Percentiles rank a stretch among this genome's conserved stretches.
phyloP scores from a whole-genome alignment of 2,113 vertebrate genomes.

The Donacobius atricapilla region DNA sequence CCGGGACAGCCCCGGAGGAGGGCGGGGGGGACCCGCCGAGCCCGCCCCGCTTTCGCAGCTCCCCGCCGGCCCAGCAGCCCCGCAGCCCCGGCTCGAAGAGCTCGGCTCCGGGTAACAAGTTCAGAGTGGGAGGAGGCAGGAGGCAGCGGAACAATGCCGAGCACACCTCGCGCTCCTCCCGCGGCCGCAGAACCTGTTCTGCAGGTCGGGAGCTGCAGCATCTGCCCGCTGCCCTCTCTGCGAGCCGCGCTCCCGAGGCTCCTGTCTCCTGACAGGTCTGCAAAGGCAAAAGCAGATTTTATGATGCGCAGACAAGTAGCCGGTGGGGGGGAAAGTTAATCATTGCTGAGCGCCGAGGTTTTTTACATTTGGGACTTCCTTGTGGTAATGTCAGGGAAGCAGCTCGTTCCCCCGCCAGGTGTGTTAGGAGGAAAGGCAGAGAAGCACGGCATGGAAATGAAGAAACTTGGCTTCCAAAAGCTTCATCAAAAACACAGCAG shows the following conservation, averaged over 20 bases:
- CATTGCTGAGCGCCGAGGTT: neutral
- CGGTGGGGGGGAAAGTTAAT: constrained; percentile 55
- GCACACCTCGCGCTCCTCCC: neutral
- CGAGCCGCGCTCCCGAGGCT: neutral
- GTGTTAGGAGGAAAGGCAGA: neutral
- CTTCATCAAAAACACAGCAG: neutral
- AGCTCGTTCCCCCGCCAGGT: neutral
- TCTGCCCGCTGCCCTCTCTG: neutral
- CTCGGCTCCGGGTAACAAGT: constrained; percentile 72
- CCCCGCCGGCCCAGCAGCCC: constrained; percentile 18
- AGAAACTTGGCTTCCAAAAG: neutral
- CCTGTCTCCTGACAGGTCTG: neutral
- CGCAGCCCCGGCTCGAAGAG: constrained; percentile 51
- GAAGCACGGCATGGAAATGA: neutral
- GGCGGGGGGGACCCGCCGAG: neutral
- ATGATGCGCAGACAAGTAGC: neutral
- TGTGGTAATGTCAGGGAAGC: neutral
- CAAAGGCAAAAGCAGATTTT: neutral
- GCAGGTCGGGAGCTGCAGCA: constrained; percentile 56
- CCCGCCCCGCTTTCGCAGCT: constrained; percentile 17
- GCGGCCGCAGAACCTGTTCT: constrained; percentile 68
- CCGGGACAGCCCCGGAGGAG: neutral
- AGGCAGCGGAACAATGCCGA: neutral
- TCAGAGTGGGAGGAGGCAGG: constrained; percentile 63
- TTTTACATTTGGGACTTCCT: constrained; percentile 43